A percentile compares a stretch with the other conserved stretches of the same genome.
Evolutionary conservation across 2,888 invertebrate genomes (phyloP).

Genomic region (Oxyteleia sp.): DNA sequence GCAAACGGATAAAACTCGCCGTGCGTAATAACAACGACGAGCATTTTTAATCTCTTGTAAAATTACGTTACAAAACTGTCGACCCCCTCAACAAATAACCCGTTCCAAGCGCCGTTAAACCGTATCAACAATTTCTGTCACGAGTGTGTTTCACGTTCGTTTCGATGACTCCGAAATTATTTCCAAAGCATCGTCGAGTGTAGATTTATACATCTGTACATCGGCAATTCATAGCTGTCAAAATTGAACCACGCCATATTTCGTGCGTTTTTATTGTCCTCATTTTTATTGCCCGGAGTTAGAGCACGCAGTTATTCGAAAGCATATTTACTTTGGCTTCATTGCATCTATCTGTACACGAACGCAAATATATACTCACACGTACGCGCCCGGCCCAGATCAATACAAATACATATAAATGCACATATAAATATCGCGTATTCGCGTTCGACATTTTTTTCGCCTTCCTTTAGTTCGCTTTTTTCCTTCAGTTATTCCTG

Average conservation of each 20-base stretch:
- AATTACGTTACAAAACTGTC: constrained; percentile 54
- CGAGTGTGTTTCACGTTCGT: constrained; percentile 35
- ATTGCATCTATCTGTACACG: constrained; percentile 37
- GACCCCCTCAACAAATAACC: constrained; percentile 31
- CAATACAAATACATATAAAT: constrained; percentile 43
- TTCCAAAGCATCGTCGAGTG: constrained; percentile 48
- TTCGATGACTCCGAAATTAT: constrained; percentile 63
- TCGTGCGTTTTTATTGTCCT: constrained; percentile 51
- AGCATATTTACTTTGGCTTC: constrained; percentile 57
- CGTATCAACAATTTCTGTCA: constrained; percentile 52
- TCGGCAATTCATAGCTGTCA: constrained; percentile 60
- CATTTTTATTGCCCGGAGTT: constrained; percentile 58
- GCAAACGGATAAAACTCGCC: constrained; percentile 17
- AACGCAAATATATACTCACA: constrained; percentile 24
- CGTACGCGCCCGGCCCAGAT: neutral
- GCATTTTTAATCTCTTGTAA: constrained; percentile 37
- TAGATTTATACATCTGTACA: constrained; percentile 39
- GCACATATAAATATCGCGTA: constrained; percentile 6
- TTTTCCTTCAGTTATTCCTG: neutral
- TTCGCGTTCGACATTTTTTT: neutral
- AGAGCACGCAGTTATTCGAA: constrained; percentile 49
- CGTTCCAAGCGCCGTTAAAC: constrained; percentile 25
- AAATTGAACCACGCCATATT: constrained; percentile 58
- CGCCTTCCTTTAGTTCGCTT: neutral
- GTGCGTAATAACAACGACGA: constrained; percentile 2